A percentile compares a stretch with the other conserved stretches of the same genome.
Evolutionary conservation across 2,888 invertebrate genomes (phyloP).

Genomic region (Myathropa florea): DNA sequence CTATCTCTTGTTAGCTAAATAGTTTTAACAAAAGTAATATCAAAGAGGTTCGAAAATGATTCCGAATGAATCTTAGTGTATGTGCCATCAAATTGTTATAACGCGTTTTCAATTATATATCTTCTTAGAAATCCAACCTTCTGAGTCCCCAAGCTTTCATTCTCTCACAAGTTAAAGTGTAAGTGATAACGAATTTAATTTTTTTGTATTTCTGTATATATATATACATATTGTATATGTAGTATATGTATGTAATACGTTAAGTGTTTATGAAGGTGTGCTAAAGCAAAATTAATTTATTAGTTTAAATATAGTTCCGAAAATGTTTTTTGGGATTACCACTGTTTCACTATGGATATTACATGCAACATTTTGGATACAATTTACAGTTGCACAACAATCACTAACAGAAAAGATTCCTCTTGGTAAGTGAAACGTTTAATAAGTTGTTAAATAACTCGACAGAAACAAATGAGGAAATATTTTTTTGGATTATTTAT

Average conservation of each 20-base stretch:
- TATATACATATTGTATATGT: neutral
- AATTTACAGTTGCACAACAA: conserved; percentile 77
- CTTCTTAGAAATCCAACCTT: conserved; percentile 44
- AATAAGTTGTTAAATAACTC: neutral
- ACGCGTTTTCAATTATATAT: conserved; percentile 43
- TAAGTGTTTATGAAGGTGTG: neutral
- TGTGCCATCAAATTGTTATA: conserved; percentile 20
- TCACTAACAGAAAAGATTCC: conserved; percentile 81
- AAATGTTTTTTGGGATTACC: conserved; percentile 77
- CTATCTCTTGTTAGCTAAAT: conserved; percentile 15
- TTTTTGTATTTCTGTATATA: neutral
- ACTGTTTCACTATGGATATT: conserved; percentile 78
- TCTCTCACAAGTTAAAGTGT: conserved; percentile 57
- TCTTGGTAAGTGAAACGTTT: conserved; percentile 77
- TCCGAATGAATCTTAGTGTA: conserved; percentile 46
- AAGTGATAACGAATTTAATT: conserved; percentile 33
- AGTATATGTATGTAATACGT: neutral
- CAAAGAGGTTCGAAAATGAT: conserved; percentile 38
- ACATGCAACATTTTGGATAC: conserved; percentile 75
- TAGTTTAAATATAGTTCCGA: conserved; percentile 63
- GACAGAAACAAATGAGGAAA: neutral
- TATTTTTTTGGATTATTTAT: conserved; percentile 1
- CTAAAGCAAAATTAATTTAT: conserved; percentile 20
- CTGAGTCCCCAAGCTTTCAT: conserved; percentile 40
- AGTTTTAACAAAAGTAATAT: conserved; percentile 9